A percentile compares a stretch with the other conserved stretches of the same genome.
These are phyloP conservation scores for Gymnothorax reevesii DNA, from an alignment of 2,797 vertebrate genomes.

Conservation along the genomic window DNA sequence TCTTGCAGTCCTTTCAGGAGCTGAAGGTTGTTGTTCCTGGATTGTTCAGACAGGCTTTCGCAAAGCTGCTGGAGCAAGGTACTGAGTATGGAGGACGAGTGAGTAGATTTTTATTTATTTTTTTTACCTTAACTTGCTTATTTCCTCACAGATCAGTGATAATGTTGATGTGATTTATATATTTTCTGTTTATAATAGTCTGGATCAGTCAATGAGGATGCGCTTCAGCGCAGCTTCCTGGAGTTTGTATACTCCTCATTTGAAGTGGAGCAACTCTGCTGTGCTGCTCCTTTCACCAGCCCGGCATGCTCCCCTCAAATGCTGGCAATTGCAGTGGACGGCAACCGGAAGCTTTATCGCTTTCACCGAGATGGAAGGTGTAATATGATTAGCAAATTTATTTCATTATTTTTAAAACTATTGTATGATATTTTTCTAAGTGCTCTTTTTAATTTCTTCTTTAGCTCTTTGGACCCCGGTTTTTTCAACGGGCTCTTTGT, in stretches of 20 bases:
- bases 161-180: not conserved
- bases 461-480: not conserved
- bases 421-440: not conserved
- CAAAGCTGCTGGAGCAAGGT: not conserved
- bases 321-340: slow-evolving; percentile 26
- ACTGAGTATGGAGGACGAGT: slow-evolving; percentile 2
- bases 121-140: slow-evolving; percentile 17
- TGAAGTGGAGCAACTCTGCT: slow-evolving; percentile 23
- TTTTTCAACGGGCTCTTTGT: not conserved
- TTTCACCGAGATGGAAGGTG: slow-evolving; percentile 24
- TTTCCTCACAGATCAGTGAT: slow-evolving; percentile 26
- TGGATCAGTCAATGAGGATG: not conserved
- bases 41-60: not conserved
- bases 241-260: slow-evolving; percentile 17
- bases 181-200: slow-evolving; percentile 25
- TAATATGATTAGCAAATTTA: not conserved
- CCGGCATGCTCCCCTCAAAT: slow-evolving; percentile 32
- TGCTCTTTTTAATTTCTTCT: not conserved
- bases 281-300: slow-evolving; percentile 28
- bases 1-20: not conserved
- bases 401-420: not conserved
- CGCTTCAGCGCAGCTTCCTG: slow-evolving; percentile 19
- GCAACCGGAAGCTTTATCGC: slow-evolving; percentile 32
- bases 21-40: not conserved
- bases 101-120: too few species aligned